Base-by-base conservation (phyloP, 2,888 invertebrate species). In the Macrophya annulata region DNA sequence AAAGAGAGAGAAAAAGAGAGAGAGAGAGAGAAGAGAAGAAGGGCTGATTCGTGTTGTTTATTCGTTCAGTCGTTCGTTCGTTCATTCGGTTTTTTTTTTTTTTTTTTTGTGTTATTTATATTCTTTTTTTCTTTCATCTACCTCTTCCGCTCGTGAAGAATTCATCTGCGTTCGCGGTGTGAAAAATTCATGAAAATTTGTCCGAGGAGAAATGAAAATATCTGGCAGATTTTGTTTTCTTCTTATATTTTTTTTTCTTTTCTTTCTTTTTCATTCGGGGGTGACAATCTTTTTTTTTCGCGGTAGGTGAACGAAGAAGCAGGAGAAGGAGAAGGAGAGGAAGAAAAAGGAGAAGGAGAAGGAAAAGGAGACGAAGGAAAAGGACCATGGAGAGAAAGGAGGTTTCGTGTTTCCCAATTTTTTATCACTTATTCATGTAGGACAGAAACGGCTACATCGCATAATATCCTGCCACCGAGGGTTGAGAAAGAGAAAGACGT, bases 201-300 rank as follows among this genome's bases (percentile, higher is more conserved):
- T 77, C 77, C 77, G 37, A 77, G 51, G 77, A 77, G 77, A 77
- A 55, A 77, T 77, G 51, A 77, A 55, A 51, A 77, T 51, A 77
- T 77, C 55, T 15, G 17, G 37, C 31, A 17, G 55, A 55, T 55
- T 77, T 77, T 48, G 21, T 4, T 79, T 2, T 37, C 48, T 31
- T 31, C 31, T 31, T 31, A 2, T 31, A 31, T 31, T 3, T 31
- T 31, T 31, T 31, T 31, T 31, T 31, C 3, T 31, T 31, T 3
- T 31, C 40, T 31, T n/a, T 8, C 12, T 71, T 71, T 37, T 71
- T 37, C 10, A 12, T 37, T 71, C 48, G 10, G 31, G 31, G 15
- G 31, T 1, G 37, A 68, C 15, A 37, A 68, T 31, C 6, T 55
- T n/a, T 12, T 17, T 17, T 17, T 8, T 31, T 31, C 21, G 37